Conservation (phyloP, 2,888 invertebrate genomes). For the Bursaphelenchus okinawaensis region DNA sequence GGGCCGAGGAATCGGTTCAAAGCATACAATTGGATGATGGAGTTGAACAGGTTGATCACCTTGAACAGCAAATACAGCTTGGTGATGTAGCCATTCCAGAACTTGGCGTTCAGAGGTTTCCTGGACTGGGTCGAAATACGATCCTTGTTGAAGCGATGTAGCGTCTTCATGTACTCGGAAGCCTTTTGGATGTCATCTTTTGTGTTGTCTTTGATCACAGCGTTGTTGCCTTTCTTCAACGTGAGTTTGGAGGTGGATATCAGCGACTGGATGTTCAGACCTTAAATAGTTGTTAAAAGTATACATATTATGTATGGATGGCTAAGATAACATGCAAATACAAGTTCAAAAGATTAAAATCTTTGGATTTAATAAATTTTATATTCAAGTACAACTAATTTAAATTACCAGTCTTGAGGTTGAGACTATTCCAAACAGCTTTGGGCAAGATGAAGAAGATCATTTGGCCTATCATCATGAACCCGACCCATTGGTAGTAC, state of each 20-base stretch:
- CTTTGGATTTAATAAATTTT: too few relatives aligned
- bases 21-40: slow-evolving; percentile 19
- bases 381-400: neutral
- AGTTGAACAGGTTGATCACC: slow-evolving; percentile 19
- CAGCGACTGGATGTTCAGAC: neutral
- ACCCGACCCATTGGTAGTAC: slow-evolving; percentile 56
- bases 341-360: too few relatives aligned
- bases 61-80: slow-evolving; percentile 22
- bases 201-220: neutral
- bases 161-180: neutral
- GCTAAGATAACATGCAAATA: too few relatives aligned
- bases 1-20: slow-evolving; percentile 39
- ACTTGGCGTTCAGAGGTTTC: neutral
- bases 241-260: neutral
- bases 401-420: slow-evolving; percentile 35
- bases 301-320: too few relatives aligned
- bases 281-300: neutral
- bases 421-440: slow-evolving; percentile 44
- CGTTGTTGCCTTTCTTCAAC: neutral
- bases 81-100: slow-evolving; percentile 19
- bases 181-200: neutral
- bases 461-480: slow-evolving; percentile 48
- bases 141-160: neutral
- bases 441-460: slow-evolving; percentile 47
- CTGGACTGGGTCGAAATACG: neutral